phyloP scores from a whole-genome alignment of 2,888 invertebrate species.

The Standfussiana lucernea region DNA sequence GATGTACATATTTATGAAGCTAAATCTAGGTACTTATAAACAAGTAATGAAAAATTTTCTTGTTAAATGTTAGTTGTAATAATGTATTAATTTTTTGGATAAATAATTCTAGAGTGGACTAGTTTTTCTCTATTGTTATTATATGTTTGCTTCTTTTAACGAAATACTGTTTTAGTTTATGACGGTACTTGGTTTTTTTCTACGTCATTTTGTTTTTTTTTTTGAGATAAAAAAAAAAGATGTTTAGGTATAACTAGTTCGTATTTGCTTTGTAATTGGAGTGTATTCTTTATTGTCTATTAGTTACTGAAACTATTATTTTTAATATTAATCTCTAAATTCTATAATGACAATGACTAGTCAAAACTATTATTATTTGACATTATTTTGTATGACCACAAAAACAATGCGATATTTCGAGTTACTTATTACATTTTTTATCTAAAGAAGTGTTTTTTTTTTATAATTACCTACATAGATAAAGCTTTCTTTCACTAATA shows the following conservation, averaged over 20 bases:
- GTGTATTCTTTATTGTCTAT: constrained; percentile 62
- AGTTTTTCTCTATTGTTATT: neutral
- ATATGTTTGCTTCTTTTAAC: neutral
- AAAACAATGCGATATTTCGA: neutral
- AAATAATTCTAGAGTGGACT: constrained; percentile 22
- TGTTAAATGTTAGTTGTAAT: constrained; percentile 17
- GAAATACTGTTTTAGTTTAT: neutral
- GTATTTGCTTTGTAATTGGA: constrained; percentile 22
- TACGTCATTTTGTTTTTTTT: neutral
- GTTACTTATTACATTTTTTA: neutral
- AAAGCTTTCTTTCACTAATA: neutral
- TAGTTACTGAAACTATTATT: constrained; percentile 33
- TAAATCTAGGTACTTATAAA: constrained; percentile 52
- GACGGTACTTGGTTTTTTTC: neutral
- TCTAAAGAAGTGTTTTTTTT: neutral
- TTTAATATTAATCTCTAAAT: constrained; percentile 31
- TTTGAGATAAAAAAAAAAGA: neutral
- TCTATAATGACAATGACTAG: constrained; percentile 68
- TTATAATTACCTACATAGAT: neutral
- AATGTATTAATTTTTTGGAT: constrained; percentile 1
- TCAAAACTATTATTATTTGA: neutral
- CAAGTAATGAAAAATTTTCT: constrained; percentile 48
- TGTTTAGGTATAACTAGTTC: constrained; percentile 4
- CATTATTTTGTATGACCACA: neutral
- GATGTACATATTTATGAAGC: constrained; percentile 40